Evolutionary conservation across 35 echinoderm and acorn worm genomes (phyloP), one percentile per base, ranked within the genome.

Genomic region (Eucidaris tribuloides): DNA sequence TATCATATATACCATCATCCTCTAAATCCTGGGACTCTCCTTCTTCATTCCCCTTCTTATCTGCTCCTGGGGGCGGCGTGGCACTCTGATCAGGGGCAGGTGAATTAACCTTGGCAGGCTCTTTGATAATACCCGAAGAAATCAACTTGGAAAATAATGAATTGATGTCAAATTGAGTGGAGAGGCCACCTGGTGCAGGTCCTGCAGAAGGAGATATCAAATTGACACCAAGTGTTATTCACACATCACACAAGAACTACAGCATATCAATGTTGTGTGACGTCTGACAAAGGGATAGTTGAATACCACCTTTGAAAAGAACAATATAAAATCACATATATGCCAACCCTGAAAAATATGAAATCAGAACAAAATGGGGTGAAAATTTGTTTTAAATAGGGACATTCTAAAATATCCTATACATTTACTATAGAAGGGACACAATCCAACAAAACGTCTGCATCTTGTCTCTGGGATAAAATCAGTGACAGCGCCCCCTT

Each of bases 121-220:
- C 68, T 40, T 44, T 82, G 41, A 94, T 15, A 64, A 94, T 89
- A 15, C 92, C 92, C 0, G 81, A 77, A 6, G 71, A 43, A 7
- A 94, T 44, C 46, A 94, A 82, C 57, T 94, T 89, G 81, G 78
- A 83, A 29, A 94, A 77, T 0, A 94, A 63, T 1, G 77, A 66
- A 39, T 62, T 94, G 29, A 94, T 76, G 77, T 94, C 92, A 17
- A 94, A 41, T 63, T 88, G 91, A 5, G 85, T 58, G 50, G 42
- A 4, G 35, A 62, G 37, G 7, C 32, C 32, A 29, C 31, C 33
- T 71, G 63, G 61, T 32, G 61, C n/a, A 66, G 42, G 18, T 19
- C 70, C 61, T 84, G 63, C 27, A 76, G 13, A 7, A 36, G n/a
- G n/a, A n/a, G n/a, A n/a, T n/a, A n/a, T n/a, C n/a, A n/a, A n/a